Conservation (phyloP, 1,140 invertebrate genomes). For the Drosophila kohkoa region DNA sequence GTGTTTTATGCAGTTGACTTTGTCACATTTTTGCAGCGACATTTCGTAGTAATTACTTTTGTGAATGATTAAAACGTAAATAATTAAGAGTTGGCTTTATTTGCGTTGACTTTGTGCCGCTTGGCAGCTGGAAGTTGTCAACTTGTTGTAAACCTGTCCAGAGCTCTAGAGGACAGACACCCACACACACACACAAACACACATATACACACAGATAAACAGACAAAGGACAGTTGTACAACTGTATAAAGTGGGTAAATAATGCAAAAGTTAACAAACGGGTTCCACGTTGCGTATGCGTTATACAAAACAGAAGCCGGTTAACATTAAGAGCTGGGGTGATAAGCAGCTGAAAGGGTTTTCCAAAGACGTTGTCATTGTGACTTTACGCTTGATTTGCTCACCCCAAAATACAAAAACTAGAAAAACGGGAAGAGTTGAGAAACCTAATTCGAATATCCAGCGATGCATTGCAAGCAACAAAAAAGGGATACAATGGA, state of each 20-base stretch:
- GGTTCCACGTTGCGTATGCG: constrained; percentile 49
- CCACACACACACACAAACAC: constrained; percentile 11
- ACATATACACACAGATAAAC: not conserved
- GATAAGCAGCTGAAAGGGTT: constrained; percentile 40
- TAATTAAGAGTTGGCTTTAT: constrained; percentile 63
- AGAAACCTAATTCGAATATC: constrained; percentile 43
- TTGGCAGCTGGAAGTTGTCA: constrained; percentile 12
- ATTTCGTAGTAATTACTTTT: constrained; percentile 58
- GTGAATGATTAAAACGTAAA: constrained; percentile 69
- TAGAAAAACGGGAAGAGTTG: not conserved
- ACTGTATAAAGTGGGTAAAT: constrained; percentile 35
- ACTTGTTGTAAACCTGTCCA: constrained; percentile 5
- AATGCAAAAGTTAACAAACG: constrained; percentile 46
- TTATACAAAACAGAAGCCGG: constrained; percentile 19
- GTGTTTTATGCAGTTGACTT: constrained; percentile 2
- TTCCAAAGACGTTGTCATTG: constrained; percentile 43
- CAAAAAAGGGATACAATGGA: constrained; percentile 36
- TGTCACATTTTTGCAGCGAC: constrained; percentile 1
- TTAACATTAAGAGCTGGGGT: not conserved
- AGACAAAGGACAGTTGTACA: constrained; percentile 17
- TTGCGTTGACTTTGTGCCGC: constrained; percentile 29
- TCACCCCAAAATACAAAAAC: constrained; percentile 5
- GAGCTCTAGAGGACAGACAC: not conserved
- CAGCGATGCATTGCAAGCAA: constrained; percentile 68
- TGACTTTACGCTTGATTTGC: constrained; percentile 76